Evolutionary conservation across 2,113 vertebrate genomes (phyloP), one percentile per base, ranked within the genome.

Genomic region (Oxyruncus cristatus): DNA sequence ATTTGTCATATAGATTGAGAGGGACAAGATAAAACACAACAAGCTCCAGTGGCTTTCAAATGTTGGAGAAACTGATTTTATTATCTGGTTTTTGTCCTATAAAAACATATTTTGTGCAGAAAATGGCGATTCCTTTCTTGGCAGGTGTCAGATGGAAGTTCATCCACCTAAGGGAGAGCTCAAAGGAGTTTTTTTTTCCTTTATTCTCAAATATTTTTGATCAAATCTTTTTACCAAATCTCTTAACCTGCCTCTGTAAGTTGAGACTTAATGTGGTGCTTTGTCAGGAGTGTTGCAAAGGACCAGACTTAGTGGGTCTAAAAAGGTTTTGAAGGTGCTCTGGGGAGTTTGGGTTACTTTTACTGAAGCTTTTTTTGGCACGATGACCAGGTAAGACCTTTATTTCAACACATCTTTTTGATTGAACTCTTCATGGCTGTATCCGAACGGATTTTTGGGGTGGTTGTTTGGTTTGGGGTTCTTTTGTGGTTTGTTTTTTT

Each of bases 281-380:
- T 11, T 10, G 14, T 55, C 56, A 67, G 8, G 3, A 8, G 35
- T 20, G 6, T 26, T 80, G 3, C 23, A 83, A 66, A 8, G 11
- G 12, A 66, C 13, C 24, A 56, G 14, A 0, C 0, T 66, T 21
- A 55, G 11, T 11, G 11, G n/a, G 17, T 22, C 14, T 28, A 58
- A 35, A 88, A 75, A 27, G 9, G 5, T 9, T 68, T 65, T 47
- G 23, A 50, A 61, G 8, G 7, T 55, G 19, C 0, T 52, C 24
- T 53, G 47, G 20, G n/a, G 18, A 47, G 3, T 19, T 9, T 72
- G 24, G 4, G 4, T 11, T 73, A 5, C 52, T 74, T 90, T 46
- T 67, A 22, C 15, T 67, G 46, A 77, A 15, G 15, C 0, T 28
- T 59, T 55, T 78, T 49, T 8, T 55, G n/a, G 75, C 23, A 55